Conservation (phyloP, 2,113 vertebrate genomes). For the Eulemur rufifrons region DNA sequence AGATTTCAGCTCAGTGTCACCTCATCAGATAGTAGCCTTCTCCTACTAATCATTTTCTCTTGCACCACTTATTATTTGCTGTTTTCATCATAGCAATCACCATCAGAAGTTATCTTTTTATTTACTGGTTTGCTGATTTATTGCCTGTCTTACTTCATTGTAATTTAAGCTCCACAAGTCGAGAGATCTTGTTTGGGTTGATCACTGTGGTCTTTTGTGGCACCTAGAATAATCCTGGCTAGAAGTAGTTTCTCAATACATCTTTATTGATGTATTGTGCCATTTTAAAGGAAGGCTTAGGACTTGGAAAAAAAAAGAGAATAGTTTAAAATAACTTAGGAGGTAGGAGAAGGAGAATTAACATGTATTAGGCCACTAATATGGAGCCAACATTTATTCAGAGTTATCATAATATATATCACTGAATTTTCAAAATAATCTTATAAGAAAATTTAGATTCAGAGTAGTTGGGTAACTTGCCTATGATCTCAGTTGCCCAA, state of each 20-base stretch:
- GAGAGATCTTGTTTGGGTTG: not conserved
- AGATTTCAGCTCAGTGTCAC: not conserved
- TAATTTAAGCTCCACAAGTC: not conserved
- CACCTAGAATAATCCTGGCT: not conserved
- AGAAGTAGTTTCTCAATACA: not conserved
- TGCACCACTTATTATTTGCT: not conserved
- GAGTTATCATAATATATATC: not conserved
- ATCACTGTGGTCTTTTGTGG: not conserved
- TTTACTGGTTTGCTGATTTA: not conserved
- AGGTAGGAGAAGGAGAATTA: not conserved
- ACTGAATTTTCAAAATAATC: not conserved
- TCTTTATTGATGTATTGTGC: not conserved
- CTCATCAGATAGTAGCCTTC: not conserved
- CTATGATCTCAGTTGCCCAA: not conserved
- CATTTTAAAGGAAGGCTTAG: not conserved
- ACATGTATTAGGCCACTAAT: not conserved
- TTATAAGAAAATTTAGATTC: not conserved
- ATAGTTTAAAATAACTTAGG: not conserved
- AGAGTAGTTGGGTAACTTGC: not conserved
- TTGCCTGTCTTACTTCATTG: not conserved
- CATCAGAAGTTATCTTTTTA: not conserved
- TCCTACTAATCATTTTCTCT: not conserved
- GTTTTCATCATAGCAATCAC: not conserved
- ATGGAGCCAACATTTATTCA: not conserved
- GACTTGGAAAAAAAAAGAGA: not conserved